Percentiles rank a stretch among this genome's conserved stretches.
phyloP scores from a whole-genome alignment of 2,797 vertebrate species.

The Hypotaenidia okinawae region DNA sequence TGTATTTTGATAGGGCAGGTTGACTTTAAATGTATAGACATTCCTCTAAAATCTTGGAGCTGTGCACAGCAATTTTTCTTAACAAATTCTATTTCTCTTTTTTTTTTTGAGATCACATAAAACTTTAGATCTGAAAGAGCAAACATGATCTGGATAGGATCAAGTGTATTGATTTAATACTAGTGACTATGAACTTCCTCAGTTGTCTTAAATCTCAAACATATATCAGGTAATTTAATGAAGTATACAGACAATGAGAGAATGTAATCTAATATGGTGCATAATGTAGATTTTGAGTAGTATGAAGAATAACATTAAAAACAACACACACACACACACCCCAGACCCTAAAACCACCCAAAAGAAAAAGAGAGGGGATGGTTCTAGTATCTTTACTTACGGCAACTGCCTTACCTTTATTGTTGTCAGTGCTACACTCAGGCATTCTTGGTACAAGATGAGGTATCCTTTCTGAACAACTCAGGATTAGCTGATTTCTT shows the following conservation, averaged over 20 bases:
- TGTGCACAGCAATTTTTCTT: background rate
- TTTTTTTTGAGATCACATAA: background rate
- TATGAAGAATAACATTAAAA: background rate
- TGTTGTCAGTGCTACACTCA: background rate
- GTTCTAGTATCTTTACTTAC: background rate
- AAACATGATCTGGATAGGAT: background rate
- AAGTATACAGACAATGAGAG: background rate
- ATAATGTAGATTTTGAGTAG: background rate
- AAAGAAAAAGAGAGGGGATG: background rate
- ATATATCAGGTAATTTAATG: background rate
- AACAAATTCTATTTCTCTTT: background rate
- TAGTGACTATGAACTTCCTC: background rate
- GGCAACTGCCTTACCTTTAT: background rate
- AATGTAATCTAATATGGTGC: background rate
- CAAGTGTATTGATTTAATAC: background rate
- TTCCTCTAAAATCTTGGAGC: background rate
- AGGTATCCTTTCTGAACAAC: background rate
- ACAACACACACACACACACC: no score
- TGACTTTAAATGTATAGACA: background rate
- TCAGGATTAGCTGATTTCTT: background rate
- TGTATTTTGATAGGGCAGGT: background rate
- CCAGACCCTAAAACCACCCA: no score
- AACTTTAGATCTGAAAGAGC: background rate
- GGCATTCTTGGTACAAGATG: background rate
- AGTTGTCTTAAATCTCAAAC: background rate